Evolutionary conservation across 2,888 invertebrate species (phyloP).

Genomic region (Seira musarum): DNA sequence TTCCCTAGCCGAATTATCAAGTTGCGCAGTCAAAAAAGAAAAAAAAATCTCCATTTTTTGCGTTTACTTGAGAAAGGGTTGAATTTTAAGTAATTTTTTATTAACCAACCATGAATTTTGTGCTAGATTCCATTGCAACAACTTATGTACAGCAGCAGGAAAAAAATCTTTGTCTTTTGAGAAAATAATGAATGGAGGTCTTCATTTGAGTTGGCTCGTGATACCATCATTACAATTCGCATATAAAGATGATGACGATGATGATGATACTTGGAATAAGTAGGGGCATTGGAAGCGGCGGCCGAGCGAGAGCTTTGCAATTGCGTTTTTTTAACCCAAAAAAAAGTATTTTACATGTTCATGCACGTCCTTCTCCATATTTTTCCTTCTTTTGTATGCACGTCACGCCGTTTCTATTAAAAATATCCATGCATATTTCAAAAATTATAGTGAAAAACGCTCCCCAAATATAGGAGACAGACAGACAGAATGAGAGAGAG

Average conservation of each 20-base stretch:
- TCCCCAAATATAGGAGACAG: not conserved
- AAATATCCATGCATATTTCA: constrained; percentile 50
- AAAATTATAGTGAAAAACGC: constrained; percentile 24
- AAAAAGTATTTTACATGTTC: constrained; percentile 15
- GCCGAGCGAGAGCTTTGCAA: constrained; percentile 14
- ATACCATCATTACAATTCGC: constrained; percentile 7
- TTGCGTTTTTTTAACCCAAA: not conserved
- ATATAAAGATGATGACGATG: constrained; percentile 9
- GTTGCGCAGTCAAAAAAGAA: too few relatives aligned
- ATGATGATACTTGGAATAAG: constrained; percentile 8
- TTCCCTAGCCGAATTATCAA: too few relatives aligned
- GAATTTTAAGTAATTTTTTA: too few relatives aligned
- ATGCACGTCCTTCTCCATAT: constrained; percentile 21
- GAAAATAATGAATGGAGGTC: too few relatives aligned
- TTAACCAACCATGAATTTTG: too few relatives aligned
- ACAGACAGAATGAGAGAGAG: not conserved
- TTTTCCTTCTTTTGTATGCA: constrained; percentile 37
- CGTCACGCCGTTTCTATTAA: constrained; percentile 57
- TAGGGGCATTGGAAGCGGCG: not conserved
- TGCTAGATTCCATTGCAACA: too few relatives aligned
- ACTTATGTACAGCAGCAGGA: too few relatives aligned
- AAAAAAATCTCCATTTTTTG: too few relatives aligned
- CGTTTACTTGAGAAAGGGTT: too few relatives aligned
- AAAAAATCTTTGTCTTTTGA: too few relatives aligned
- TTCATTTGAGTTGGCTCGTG: not conserved